Evolutionary conservation across 2,888 invertebrate genomes (phyloP).

Genomic region (Drosophila parthenogenetica): DNA sequence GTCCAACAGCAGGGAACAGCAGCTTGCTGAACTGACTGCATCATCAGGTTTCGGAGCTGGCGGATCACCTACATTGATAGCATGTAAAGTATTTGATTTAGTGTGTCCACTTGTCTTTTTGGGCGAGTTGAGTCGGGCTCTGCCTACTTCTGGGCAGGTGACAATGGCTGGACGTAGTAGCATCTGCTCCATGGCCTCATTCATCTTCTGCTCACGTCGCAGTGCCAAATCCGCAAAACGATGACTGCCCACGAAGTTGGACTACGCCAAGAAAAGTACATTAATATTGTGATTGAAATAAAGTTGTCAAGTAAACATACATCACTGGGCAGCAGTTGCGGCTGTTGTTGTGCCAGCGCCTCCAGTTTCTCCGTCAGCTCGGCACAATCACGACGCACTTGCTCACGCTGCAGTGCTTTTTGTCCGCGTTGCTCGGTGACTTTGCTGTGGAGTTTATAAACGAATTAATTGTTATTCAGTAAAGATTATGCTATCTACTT

Average conservation of each 20-base stretch:
- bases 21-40: constrained; percentile 74
- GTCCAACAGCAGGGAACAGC: constrained; percentile 81
- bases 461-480: background rate
- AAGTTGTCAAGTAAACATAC: constrained; percentile 55
- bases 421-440: constrained; percentile 84
- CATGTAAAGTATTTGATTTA: constrained; percentile 12
- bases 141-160: constrained; percentile 79
- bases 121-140: background rate
- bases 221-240: constrained; percentile 84
- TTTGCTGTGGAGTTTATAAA: constrained; percentile 63
- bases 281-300: background rate
- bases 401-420: constrained; percentile 86
- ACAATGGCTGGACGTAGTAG: constrained; percentile 82
- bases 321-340: constrained; percentile 70
- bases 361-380: constrained; percentile 86
- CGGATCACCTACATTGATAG: constrained; percentile 70
- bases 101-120: background rate
- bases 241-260: constrained; percentile 85
- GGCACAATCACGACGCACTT: constrained; percentile 86
- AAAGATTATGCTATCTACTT: background rate
- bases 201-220: constrained; percentile 86
- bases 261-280: constrained; percentile 52
- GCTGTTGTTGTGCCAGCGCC: constrained; percentile 84
- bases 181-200: constrained; percentile 86
- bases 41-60: constrained; percentile 29